Base-by-base conservation (phyloP, 2,113 vertebrate genomes). In the Callipepla squamata region DNA sequence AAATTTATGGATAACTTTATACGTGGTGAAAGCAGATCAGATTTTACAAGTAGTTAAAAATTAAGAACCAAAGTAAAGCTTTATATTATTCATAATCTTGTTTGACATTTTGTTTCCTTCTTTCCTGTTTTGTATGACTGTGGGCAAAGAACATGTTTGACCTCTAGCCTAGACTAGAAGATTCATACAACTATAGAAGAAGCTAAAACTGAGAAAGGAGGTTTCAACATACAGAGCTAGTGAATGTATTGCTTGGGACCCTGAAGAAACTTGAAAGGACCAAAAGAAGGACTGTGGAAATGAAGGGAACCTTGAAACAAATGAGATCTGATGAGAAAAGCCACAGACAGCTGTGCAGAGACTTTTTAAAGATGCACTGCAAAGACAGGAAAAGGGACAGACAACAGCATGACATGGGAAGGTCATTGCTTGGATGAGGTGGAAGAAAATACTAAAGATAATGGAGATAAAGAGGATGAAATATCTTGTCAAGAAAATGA, bases 161-260 rank as follows among this genome's bases (percentile, higher is more conserved):
- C 14, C 68, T 10, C n/a, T 21, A 32, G 14, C 6, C 42, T 65
- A 13, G 2, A 25, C 18, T 42, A 57, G 48, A 84, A 75, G 4
- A 6, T 6, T 32, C 51, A 15, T 47, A 7, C 26, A 8, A 48
- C 50, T 73, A 81, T 45, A 73, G 34, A 72, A 76, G 32, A 79
- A 72, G 10, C 0, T 0, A 91, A 8, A 75, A 44, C 11, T 9
- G 18, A 85, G 38, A 58, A 38, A 32, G 14, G 9, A 63, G 2
- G 3, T 20, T 87, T 80, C 68, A 18, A 23, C 17, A 44, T 68
- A 62, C 4, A 62, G 19, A 69, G 50, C 2, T 59, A 18, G 21
- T 26, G 8, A 61, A 51, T 51, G 44, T 2, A 5, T 26, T 59
- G 14, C 6, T 2, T 3, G 2, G 1, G 2, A 5, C 13, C 1